Evolutionary conservation across 1,140 invertebrate species (phyloP), one percentile per base, ranked within the genome.

Genomic region (Panagrolaimus sp.): DNA sequence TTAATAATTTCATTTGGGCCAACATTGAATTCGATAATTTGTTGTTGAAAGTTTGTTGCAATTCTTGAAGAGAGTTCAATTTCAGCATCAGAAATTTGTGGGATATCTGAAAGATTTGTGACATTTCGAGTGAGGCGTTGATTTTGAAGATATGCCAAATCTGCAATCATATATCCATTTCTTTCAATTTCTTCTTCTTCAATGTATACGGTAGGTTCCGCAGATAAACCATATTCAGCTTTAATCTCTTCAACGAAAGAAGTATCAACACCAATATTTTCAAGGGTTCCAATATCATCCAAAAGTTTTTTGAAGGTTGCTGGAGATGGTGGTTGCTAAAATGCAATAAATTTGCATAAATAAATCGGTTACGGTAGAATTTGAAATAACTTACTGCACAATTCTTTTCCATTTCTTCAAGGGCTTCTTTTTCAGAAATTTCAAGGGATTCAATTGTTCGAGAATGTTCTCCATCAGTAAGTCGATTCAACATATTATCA

Each of bases 391-490:
- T 43, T 68, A 63, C 47, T 0, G 15, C 21, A 38, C 2, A 2
- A 38, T 7, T 38, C 26, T 68, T 58, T 28, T 58, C 52, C 10
- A 24, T 17, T 32, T 69, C 68, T 47, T 70, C 68, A 6, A 45
- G n/a, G 6, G 14, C 1, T 28, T 24, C 10, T 15, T 55, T 65
- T 47, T 82, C 63, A 43, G 63, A 43, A 24, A 24, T 2, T 45
- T 63, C 63, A 69, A 90, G 88, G 0, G 90, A 89, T 83, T 90
- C 90, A 24, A 58, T n/a, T 21, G 52, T 28, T 21, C 21, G 21
- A 28, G 88, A 87, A 82, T 94, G 92, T 83, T 93, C 90, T 0
- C 91, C 91, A 73, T 88, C 87, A 15, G 91, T 93, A 3, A 94
- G 84, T 1, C 90, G 87, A 83, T 94, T 90, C 65, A 94, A 83